A percentile compares a stretch with the other conserved stretches of the same genome.
These are phyloP conservation scores for Drosophila greeni DNA, from an alignment of 2,888 invertebrate species.

Conservation along the genomic window DNA sequence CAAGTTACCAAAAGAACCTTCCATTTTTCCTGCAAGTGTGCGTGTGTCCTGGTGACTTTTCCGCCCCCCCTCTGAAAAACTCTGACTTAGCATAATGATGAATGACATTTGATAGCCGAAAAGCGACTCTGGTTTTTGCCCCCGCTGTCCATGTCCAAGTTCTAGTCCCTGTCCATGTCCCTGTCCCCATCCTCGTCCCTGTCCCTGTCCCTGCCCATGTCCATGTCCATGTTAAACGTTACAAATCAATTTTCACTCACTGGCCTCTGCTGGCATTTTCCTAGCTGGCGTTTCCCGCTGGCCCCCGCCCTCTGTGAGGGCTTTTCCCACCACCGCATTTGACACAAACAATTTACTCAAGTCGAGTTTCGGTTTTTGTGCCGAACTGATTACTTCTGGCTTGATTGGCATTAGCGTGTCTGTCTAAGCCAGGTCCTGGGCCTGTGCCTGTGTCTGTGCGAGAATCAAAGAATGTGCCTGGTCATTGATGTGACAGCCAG, in stretches of 20 bases:
- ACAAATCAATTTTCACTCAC: conserved; percentile 72
- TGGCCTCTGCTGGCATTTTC: conserved; percentile 40
- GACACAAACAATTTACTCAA: conserved; percentile 71
- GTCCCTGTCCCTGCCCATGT: background rate
- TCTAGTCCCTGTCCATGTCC: background rate
- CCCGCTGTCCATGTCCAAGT: conserved; percentile 4
- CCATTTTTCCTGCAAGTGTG: background rate
- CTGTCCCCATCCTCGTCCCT: background rate
- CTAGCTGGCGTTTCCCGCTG: background rate
- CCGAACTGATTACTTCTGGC: conserved; percentile 64
- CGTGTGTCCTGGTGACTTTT: background rate
- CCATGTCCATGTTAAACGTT: conserved; percentile 62
- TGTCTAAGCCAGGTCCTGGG: conserved; percentile 22
- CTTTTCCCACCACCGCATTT: conserved; percentile 23
- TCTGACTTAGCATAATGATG: conserved; percentile 73
- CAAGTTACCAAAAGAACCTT: background rate
- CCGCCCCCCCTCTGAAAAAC: conserved; percentile 28
- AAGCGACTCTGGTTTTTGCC: conserved; percentile 28
- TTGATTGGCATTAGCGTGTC: conserved; percentile 70
- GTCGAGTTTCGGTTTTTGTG: conserved; percentile 33
- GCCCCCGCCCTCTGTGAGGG: background rate
- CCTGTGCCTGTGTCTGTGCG: no score
- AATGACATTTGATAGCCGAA: conserved; percentile 69
- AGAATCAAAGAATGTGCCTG: conserved; percentile 42
- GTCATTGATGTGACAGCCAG: conserved; percentile 71